Percentiles rank a stretch among this genome's conserved stretches.
phyloP scores from a whole-genome alignment of 1,140 invertebrate species.

The Euwallacea similis region DNA sequence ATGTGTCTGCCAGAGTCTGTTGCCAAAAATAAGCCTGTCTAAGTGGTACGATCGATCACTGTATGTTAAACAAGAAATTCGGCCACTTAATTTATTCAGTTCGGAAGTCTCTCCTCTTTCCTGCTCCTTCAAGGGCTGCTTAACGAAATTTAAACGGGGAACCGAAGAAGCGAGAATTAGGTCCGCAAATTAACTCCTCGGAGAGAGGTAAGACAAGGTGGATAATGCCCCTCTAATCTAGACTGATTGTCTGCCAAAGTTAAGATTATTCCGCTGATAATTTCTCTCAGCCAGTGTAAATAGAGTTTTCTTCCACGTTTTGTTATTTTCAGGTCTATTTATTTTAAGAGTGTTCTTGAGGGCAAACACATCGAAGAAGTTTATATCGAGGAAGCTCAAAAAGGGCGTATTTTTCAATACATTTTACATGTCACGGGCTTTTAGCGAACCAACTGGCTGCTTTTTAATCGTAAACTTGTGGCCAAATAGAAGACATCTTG shows the following conservation, averaged over 20 bases:
- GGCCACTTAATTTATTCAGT: conserved; percentile 6
- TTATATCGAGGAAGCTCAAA: neutral
- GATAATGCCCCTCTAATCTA: conserved; percentile 38
- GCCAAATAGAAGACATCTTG: conserved; percentile 32
- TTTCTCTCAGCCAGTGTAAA: conserved; percentile 34
- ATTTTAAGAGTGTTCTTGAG: neutral
- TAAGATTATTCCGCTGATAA: conserved; percentile 38
- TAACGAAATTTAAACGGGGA: conserved; percentile 35
- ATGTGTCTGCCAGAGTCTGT: conserved; percentile 8
- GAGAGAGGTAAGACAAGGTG: conserved; percentile 39
- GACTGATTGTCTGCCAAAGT: conserved; percentile 38
- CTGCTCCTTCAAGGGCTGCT: neutral
- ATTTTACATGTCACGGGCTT: conserved; percentile 35
- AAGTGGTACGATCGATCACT: conserved; percentile 2
- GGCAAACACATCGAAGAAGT: neutral
- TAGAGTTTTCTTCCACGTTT: conserved; percentile 26
- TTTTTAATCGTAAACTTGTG: conserved; percentile 31
- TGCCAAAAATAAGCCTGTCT: conserved; percentile 26
- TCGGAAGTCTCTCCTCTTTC: neutral
- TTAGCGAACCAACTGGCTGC: conserved; percentile 30
- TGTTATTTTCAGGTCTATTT: conserved; percentile 11
- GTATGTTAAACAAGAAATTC: conserved; percentile 5
- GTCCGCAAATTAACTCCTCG: conserved; percentile 35
- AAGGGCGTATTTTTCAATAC: conserved; percentile 24
- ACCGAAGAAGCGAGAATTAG: conserved; percentile 22